Evolutionary conservation across 2,888 invertebrate genomes (phyloP).

Genomic region (Lepidocyrtoides sp.): DNA sequence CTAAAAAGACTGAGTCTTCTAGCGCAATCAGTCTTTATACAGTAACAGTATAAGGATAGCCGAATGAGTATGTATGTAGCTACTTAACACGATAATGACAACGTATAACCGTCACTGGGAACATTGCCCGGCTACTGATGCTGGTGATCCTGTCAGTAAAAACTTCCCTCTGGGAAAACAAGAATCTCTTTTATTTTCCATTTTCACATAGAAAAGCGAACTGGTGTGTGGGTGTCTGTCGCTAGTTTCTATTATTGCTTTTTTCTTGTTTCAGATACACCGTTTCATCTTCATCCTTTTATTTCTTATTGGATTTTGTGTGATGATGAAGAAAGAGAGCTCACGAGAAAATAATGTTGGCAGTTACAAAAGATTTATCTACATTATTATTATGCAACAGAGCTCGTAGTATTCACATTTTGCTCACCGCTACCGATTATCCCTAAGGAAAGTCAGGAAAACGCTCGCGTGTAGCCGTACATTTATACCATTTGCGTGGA

Average conservation of each 20-base stretch:
- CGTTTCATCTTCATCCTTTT: slow-evolving; percentile 19
- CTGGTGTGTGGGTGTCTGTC: not conserved
- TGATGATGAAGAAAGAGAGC: not conserved
- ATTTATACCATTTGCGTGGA: not conserved
- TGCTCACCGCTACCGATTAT: slow-evolving; percentile 31
- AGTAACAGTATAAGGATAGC: not conserved
- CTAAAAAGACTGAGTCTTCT: not conserved
- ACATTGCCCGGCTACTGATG: not conserved
- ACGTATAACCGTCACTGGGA: not conserved
- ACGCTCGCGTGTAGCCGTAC: slow-evolving; percentile 4
- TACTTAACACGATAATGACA: not conserved
- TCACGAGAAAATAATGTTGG: slow-evolving; percentile 15
- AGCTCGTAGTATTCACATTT: slow-evolving; percentile 11
- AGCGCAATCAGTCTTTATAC: not conserved
- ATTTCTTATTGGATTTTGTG: slow-evolving; percentile 27
- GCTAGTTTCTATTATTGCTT: not conserved
- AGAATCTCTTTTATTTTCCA: not conserved
- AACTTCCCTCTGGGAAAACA: not conserved
- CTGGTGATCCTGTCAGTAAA: slow-evolving; percentile 4
- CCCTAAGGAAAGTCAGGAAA: not conserved
- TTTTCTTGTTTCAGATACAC: not conserved
- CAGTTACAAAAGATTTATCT: slow-evolving; percentile 58
- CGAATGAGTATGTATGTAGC: too few species aligned
- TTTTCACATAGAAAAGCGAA: not conserved
- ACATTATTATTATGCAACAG: slow-evolving; percentile 52